Percentiles rank a stretch among this genome's conserved stretches.
These are phyloP conservation scores for Tipula vernalis DNA, from an alignment of 2,888 invertebrate species.

Conservation along the genomic window DNA sequence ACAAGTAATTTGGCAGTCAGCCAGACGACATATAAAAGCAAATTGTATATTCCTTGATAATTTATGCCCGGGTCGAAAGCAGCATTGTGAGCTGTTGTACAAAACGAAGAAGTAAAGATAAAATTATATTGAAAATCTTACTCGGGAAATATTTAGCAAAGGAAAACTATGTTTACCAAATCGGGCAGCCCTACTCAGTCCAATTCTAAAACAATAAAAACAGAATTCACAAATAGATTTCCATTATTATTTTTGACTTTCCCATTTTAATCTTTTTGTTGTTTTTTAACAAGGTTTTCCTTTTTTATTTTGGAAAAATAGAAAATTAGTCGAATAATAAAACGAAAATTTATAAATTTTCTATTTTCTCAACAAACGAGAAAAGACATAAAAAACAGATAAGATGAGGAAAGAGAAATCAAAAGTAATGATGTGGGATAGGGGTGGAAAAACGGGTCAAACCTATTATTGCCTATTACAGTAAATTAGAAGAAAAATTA, in stretches of 20 bases:
- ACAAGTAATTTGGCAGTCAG: neutral
- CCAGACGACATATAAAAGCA: neutral
- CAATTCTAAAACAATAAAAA: neutral
- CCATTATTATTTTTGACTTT: neutral
- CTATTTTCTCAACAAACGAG: neutral
- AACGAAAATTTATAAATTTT: neutral
- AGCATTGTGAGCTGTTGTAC: neutral
- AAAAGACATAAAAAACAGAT: neutral
- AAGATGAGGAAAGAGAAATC: neutral
- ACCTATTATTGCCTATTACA: neutral
- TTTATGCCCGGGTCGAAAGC: neutral
- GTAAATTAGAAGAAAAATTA: conserved; percentile 6
- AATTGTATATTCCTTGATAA: neutral
- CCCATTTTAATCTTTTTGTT: neutral
- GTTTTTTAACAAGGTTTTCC: neutral
- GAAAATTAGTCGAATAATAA: neutral
- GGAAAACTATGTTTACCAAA: neutral
- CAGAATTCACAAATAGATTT: neutral
- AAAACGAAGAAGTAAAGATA: neutral
- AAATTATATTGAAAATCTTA: neutral
- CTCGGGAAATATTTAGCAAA: neutral
- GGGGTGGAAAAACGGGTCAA: neutral
- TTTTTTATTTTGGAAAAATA: neutral
- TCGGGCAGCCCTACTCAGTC: neutral
- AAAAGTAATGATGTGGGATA: neutral